phyloP scores from a whole-genome alignment of 2,888 invertebrate genomes.

The Drosophila anceps region DNA sequence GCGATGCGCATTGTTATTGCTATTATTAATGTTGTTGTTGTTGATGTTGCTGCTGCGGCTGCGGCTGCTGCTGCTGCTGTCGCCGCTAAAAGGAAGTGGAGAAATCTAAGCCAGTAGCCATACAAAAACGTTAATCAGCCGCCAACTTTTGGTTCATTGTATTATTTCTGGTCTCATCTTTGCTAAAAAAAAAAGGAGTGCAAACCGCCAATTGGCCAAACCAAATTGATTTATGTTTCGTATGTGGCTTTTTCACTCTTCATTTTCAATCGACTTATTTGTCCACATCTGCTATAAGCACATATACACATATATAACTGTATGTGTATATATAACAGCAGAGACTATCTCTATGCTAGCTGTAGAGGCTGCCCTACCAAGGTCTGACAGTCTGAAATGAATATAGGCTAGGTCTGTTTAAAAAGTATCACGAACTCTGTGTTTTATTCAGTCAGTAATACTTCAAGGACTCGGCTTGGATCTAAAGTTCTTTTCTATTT shows the following conservation, averaged over 20 bases:
- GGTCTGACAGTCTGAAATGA: no score
- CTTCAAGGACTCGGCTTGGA: no score
- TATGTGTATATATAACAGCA: neutral
- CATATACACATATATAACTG: neutral
- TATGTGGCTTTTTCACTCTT: constrained; percentile 1
- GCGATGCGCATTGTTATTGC: constrained; percentile 42
- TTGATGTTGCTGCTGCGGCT: constrained; percentile 10
- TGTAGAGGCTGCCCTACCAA: no score
- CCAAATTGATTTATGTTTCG: neutral
- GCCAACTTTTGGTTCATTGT: constrained; percentile 22
- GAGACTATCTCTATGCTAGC: no score
- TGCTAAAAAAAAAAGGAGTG: neutral
- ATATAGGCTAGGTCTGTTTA: no score
- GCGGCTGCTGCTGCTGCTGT: constrained; percentile 10
- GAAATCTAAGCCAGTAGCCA: constrained; percentile 60
- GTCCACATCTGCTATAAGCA: neutral
- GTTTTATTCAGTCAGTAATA: no score
- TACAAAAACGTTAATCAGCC: constrained; percentile 21
- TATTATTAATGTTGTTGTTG: constrained; percentile 22
- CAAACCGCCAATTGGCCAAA: constrained; percentile 4
- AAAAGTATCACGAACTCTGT: no score
- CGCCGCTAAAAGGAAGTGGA: constrained; percentile 66
- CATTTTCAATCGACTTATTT: constrained; percentile 4
- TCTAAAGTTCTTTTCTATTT: no score
- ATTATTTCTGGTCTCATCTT: constrained; percentile 28